Percentiles rank a stretch among this genome's conserved stretches.
These are phyloP conservation scores for Ctenosaura bakeri DNA, from an alignment of 2,797 vertebrate genomes.

Conservation along the genomic window DNA sequence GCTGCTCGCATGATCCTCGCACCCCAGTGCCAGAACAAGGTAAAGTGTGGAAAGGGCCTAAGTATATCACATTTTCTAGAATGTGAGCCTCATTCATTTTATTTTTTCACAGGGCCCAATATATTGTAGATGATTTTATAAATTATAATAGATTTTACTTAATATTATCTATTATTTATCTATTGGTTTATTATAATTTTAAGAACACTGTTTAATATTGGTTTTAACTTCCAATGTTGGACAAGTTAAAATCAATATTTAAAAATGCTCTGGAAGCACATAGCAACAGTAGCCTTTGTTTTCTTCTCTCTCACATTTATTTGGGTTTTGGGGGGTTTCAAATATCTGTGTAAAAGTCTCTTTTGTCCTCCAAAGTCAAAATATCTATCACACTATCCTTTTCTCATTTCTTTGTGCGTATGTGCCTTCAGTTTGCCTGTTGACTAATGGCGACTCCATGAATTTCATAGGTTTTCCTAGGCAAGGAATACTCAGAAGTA, in stretches of 20 bases:
- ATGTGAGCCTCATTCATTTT: not conserved
- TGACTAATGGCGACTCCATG: no score
- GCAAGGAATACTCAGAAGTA: no score
- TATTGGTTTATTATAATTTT: no score
- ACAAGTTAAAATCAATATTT: constrained; percentile 25
- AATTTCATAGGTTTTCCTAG: no score
- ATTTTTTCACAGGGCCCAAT: not conserved
- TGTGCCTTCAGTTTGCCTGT: no score
- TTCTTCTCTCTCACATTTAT: not conserved
- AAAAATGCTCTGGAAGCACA: constrained; percentile 1
- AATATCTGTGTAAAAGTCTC: not conserved
- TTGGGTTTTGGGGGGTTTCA: not conserved
- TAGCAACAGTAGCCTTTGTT: not conserved
- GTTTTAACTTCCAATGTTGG: no score
- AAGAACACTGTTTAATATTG: no score
- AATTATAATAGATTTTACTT: not conserved
- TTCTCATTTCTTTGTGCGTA: no score
- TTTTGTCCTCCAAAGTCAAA: not conserved
- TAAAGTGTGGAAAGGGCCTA: no score
- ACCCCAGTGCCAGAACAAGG: no score
- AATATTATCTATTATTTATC: no score
- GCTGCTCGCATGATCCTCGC: no score
- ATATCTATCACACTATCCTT: not conserved
- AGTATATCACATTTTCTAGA: constrained; percentile 7
- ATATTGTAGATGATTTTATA: constrained; percentile 31